phyloP scores from a whole-genome alignment of 2,113 vertebrate species.

The Cynopterus brachyotis region DNA sequence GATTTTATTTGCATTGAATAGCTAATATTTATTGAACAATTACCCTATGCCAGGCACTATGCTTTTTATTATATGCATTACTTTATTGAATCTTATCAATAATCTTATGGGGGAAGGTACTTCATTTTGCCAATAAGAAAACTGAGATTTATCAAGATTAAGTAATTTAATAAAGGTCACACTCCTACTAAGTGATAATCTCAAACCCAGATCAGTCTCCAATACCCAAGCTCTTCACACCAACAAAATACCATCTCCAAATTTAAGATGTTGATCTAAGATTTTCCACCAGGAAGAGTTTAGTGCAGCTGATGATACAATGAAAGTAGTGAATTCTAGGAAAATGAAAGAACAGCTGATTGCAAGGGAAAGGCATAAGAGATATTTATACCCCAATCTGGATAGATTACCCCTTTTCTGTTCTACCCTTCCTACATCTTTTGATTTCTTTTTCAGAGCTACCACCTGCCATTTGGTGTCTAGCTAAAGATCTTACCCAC shows the following conservation, averaged over 20 bases:
- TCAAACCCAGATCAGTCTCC: not conserved
- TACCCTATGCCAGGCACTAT: not conserved
- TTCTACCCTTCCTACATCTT: not conserved
- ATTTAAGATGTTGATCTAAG: slow-evolving; percentile 11
- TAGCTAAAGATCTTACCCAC: not conserved
- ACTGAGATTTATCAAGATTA: not conserved
- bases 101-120: not conserved
- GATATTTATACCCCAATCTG: not conserved
- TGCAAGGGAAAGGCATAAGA: slow-evolving; percentile 65
- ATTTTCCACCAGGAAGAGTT: slow-evolving; percentile 31
- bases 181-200: not conserved
- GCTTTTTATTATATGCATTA: not conserved
- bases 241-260: not conserved
- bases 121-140: slow-evolving; percentile 31
- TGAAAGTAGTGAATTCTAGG: not conserved
- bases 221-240: not conserved
- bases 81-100: slow-evolving; percentile 20
- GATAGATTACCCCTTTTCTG: not conserved
- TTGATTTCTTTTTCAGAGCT: slow-evolving; percentile 42
- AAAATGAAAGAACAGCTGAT: not conserved
- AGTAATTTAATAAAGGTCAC: not conserved
- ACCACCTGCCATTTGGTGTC: slow-evolving; percentile 18
- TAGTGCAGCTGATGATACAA: slow-evolving; percentile 52
- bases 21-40: not conserved
- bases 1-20: not conserved